These are phyloP conservation scores for Lithodes maja DNA, from an alignment of 2,888 invertebrate species.

Conservation along the genomic window DNA sequence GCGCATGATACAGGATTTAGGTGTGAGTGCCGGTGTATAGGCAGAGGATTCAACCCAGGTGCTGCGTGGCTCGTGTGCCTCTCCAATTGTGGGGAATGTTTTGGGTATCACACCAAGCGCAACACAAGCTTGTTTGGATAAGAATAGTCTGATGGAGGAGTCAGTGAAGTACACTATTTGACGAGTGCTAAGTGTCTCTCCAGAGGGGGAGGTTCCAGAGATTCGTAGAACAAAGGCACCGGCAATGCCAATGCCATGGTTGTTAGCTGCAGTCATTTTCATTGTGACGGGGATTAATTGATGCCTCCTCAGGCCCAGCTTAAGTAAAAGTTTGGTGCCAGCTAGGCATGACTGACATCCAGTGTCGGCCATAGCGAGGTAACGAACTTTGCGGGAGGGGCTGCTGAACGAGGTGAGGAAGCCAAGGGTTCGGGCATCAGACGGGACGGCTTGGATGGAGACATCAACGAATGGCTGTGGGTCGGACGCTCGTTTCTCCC, in stretches of 20 bases:
- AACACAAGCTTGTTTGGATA: slow-evolving; percentile 36
- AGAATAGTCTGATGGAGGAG: too few species aligned
- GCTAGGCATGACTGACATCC: slow-evolving; percentile 36
- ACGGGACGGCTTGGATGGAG: not conserved
- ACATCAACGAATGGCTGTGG: slow-evolving; percentile 2
- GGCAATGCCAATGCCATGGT: not conserved
- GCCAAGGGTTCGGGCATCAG: not conserved
- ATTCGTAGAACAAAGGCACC: slow-evolving; percentile 15
- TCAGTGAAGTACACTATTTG: too few species aligned
- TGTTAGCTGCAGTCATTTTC: slow-evolving; percentile 3
- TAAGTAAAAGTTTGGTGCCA: not conserved
- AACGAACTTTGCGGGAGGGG: not conserved
- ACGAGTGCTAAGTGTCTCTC: too few species aligned
- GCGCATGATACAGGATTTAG: not conserved
- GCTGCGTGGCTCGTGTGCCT: not conserved
- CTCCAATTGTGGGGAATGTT: slow-evolving; percentile 47
- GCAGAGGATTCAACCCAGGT: not conserved
- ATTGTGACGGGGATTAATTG: slow-evolving; percentile 3
- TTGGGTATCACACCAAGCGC: slow-evolving; percentile 42
- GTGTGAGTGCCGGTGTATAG: not conserved
- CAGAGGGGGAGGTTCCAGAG: too few species aligned
- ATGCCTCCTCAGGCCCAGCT: not conserved
- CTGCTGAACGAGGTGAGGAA: not conserved
- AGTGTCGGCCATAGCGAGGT: slow-evolving; percentile 42
- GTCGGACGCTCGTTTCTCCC: not conserved